Conservation (phyloP, 2,113 vertebrate species). For the Blennius ocellaris region DNA sequence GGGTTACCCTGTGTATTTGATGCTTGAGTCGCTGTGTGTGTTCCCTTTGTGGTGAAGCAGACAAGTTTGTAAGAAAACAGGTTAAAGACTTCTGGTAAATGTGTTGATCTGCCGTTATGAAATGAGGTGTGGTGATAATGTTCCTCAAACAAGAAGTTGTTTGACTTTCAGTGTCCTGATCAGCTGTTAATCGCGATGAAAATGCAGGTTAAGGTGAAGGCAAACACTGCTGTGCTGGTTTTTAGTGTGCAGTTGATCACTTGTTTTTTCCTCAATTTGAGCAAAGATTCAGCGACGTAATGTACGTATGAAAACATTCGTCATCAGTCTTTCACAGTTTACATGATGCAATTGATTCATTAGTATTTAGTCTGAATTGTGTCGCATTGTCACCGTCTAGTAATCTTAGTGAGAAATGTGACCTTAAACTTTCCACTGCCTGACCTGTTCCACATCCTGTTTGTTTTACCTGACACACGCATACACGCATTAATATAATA, state of each 20-base stretch:
- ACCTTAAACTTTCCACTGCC: slow-evolving; percentile 10
- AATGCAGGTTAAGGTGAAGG: too few species aligned
- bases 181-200: neutral
- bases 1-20: neutral
- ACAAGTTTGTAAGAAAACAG: too few species aligned
- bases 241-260: neutral
- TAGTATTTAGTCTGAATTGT: neutral
- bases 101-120: too few species aligned
- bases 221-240: neutral
- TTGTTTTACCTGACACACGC: neutral
- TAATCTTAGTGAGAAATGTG: neutral
- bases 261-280: neutral
- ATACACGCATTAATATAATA: too few species aligned
- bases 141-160: neutral
- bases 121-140: too few species aligned
- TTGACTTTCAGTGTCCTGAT: neutral
- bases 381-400: neutral
- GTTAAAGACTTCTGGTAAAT: too few species aligned
- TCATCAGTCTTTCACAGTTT: slow-evolving; percentile 6
- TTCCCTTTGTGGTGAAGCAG: too few species aligned
- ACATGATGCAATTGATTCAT: neutral
- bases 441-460: neutral
- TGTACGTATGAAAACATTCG: neutral
- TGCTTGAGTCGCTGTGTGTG: too few species aligned
- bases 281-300: neutral